phyloP scores from a whole-genome alignment of 2,797 vertebrate genomes.

The Babyrousa celebensis region DNA sequence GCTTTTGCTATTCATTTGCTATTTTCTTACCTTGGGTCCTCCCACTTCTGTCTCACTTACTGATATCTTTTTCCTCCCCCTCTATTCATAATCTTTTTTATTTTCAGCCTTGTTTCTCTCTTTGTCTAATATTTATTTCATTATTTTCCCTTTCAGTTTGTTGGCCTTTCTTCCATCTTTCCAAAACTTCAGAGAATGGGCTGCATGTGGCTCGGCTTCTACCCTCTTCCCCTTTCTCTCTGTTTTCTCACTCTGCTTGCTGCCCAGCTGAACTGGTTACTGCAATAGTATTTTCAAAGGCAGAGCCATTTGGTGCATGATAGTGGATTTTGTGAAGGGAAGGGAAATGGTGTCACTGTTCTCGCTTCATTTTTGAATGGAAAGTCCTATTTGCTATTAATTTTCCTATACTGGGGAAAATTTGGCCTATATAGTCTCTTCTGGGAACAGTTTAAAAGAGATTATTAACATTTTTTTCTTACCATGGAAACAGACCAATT shows the following conservation, averaged over 20 bases:
- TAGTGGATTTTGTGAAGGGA: slow-evolving; percentile 44
- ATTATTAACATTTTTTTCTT: slow-evolving; percentile 83
- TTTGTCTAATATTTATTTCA: slow-evolving; percentile 88
- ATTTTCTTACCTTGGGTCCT: not conserved
- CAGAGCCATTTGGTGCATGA: slow-evolving; percentile 68
- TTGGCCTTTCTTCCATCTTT: slow-evolving; percentile 68
- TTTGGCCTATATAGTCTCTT: slow-evolving; percentile 60
- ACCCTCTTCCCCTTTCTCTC: not conserved
- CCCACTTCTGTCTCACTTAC: not conserved
- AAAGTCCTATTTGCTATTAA: slow-evolving; percentile 27
- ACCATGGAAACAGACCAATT: slow-evolving; percentile 80
- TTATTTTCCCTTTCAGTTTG: slow-evolving; percentile 78
- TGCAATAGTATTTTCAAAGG: slow-evolving; percentile 87
- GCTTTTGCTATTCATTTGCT: not conserved
- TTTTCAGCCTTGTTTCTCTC: slow-evolving; percentile 82
- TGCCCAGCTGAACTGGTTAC: slow-evolving; percentile 80
- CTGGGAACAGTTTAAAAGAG: slow-evolving; percentile 75
- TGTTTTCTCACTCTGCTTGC: slow-evolving; percentile 59
- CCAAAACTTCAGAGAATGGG: slow-evolving; percentile 80
- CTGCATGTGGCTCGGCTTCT: not conserved
- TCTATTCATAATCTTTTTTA: slow-evolving; percentile 75
- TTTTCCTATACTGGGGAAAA: not conserved
- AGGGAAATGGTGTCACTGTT: slow-evolving; percentile 71
- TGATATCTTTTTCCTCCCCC: slow-evolving; percentile 53
- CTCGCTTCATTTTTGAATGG: slow-evolving; percentile 74